phyloP scores from a whole-genome alignment of 30 jellyfish, hydroid and myxozoan genomes.

The Sanderia malayensis region DNA sequence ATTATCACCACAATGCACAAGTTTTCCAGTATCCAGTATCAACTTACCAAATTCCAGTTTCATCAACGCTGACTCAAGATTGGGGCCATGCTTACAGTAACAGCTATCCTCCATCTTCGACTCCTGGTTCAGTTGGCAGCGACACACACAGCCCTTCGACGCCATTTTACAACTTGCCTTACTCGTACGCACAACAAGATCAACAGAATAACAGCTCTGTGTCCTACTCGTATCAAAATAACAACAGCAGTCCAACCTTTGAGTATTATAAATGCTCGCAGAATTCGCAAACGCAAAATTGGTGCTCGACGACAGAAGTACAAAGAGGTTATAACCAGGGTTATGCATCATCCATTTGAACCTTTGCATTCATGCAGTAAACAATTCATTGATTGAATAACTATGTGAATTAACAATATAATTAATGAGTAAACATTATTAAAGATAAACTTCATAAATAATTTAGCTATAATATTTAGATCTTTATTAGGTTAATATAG shows the following conservation, averaged over 20 bases:
- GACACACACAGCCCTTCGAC: not conserved
- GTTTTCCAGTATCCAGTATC: not conserved
- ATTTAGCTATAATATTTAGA: too few species aligned
- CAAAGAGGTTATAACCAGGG: not conserved
- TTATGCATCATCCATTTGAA: not conserved
- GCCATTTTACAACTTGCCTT: not conserved
- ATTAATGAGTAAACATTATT: too few species aligned
- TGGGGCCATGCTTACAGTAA: not conserved
- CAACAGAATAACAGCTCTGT: constrained; percentile 2
- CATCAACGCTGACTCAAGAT: not conserved
- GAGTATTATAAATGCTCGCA: constrained; percentile 5
- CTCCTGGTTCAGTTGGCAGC: not conserved
- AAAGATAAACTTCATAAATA: too few species aligned
- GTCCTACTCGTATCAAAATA: constrained; percentile 5
- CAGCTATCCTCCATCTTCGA: not conserved
- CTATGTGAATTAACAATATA: too few species aligned
- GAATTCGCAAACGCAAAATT: not conserved
- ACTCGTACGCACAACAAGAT: not conserved
- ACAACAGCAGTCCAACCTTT: constrained; percentile 7
- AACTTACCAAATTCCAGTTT: not conserved
- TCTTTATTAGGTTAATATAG: too few species aligned
- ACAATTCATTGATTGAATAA: too few species aligned
- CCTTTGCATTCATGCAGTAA: too few species aligned
- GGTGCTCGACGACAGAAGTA: not conserved
- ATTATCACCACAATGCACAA: not conserved